phyloP scores from a whole-genome alignment of 2,797 vertebrate genomes.

The Hoplostethus mediterraneus region DNA sequence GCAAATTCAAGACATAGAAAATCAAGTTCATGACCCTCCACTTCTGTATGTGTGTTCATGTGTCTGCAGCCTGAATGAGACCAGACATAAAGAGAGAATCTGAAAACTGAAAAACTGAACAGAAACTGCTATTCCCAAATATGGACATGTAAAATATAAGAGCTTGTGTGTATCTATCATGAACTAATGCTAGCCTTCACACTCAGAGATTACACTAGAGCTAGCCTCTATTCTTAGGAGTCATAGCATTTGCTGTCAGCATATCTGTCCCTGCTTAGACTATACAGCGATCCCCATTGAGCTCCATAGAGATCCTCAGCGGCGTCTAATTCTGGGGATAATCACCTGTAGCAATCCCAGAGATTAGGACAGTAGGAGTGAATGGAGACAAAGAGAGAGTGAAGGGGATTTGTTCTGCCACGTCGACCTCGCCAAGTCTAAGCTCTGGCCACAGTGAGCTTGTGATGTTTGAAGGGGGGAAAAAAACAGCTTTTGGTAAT shows the following conservation, averaged over 20 bases:
- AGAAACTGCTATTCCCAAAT: conserved; percentile 21
- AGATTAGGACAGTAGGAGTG: conserved; percentile 61
- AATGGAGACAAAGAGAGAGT: conserved; percentile 45
- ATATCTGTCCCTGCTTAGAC: conserved; percentile 28
- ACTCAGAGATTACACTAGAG: conserved; percentile 59
- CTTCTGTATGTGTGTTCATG: conserved; percentile 16
- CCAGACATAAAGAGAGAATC: conserved; percentile 53
- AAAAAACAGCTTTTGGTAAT: no score
- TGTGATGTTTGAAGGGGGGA: no score
- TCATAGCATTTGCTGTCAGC: conserved; percentile 37
- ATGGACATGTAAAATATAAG: neutral
- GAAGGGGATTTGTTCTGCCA: conserved; percentile 30
- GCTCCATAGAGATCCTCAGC: conserved; percentile 42
- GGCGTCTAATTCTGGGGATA: conserved; percentile 69
- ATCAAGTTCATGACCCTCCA: conserved; percentile 43
- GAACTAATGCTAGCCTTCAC: conserved; percentile 47
- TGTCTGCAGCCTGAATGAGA: conserved; percentile 59
- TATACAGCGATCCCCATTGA: conserved; percentile 34
- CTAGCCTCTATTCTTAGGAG: conserved; percentile 69
- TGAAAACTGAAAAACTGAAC: conserved; percentile 14
- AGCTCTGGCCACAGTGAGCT: neutral
- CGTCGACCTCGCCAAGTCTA: conserved; percentile 18
- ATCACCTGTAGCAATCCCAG: conserved; percentile 69
- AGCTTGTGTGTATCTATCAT: conserved; percentile 2
- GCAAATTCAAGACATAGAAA: conserved; percentile 58